Percentiles rank a stretch among this genome's conserved stretches.
phyloP scores from a whole-genome alignment of 2,888 invertebrate species.

The Torymus tubicola region DNA sequence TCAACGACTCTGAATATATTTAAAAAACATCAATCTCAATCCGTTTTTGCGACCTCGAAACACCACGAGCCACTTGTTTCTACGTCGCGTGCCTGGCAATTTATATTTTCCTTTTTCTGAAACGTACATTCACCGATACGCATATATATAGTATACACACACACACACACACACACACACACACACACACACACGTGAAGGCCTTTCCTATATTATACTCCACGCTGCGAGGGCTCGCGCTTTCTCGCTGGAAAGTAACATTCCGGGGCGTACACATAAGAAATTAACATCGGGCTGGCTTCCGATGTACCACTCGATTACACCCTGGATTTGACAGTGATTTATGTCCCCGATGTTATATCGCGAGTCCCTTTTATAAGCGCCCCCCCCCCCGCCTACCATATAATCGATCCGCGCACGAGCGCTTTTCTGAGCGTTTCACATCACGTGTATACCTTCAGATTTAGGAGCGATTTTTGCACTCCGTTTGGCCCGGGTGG shows the following conservation, averaged over 20 bases:
- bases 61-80: slow-evolving; percentile 1
- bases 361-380: slow-evolving; percentile 56
- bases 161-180: too few relatives aligned
- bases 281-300: slow-evolving; percentile 51
- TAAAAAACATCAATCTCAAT: slow-evolving; percentile 56
- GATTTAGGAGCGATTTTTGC: slow-evolving; percentile 55
- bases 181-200: too few relatives aligned
- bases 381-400: slow-evolving; percentile 7
- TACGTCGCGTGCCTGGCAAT: slow-evolving; percentile 22
- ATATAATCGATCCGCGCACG: slow-evolving; percentile 55
- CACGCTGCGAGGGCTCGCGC: background rate
- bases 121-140: too few relatives aligned
- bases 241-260: slow-evolving; percentile 43
- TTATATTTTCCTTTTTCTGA: slow-evolving; percentile 8
- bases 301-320: slow-evolving; percentile 69
- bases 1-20: slow-evolving; percentile 24
- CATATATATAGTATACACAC: too few relatives aligned
- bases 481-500: slow-evolving; percentile 36
- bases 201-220: background rate
- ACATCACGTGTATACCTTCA: slow-evolving; percentile 52
- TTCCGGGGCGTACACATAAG: slow-evolving; percentile 43
- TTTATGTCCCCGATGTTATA: slow-evolving; percentile 69
- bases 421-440: slow-evolving; percentile 48
- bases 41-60: slow-evolving; percentile 23
- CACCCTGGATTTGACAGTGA: slow-evolving; percentile 70